phyloP scores from a whole-genome alignment of 1,140 invertebrate genomes.

The Coenobita brevimanus region DNA sequence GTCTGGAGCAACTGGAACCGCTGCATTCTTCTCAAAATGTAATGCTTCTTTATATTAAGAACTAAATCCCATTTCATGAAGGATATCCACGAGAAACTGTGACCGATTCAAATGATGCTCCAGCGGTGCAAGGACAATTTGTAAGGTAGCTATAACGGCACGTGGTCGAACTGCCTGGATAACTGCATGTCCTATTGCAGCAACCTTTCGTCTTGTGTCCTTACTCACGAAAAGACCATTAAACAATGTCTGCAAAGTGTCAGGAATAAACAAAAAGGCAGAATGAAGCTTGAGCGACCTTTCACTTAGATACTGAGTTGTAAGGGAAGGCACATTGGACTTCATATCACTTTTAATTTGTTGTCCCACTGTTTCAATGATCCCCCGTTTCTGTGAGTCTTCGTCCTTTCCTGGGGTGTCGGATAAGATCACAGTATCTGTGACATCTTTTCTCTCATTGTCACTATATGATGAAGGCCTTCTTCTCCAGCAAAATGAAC shows the following conservation, averaged over 20 bases:
- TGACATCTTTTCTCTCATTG: conserved; percentile 12
- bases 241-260: not conserved
- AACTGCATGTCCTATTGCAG: conserved; percentile 10
- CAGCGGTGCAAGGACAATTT: conserved; percentile 39
- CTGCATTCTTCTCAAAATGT: conserved; percentile 68
- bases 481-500: not conserved
- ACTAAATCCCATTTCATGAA: conserved; percentile 61
- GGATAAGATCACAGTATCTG: not conserved
- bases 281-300: not conserved
- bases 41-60: conserved; percentile 68
- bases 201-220: conserved; percentile 19
- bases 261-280: conserved; percentile 1
- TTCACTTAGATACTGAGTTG: conserved; percentile 4
- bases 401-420: conserved; percentile 1
- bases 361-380: not conserved
- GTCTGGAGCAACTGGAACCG: conserved; percentile 4
- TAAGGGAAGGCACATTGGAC: not conserved
- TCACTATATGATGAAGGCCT: conserved; percentile 9
- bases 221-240: conserved; percentile 7
- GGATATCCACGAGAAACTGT: conserved; percentile 47
- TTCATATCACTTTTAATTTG: conserved; percentile 19
- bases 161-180: conserved; percentile 45
- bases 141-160: conserved; percentile 48
- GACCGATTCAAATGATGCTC: conserved; percentile 53
- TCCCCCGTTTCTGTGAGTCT: conserved; percentile 6